Base-by-base conservation (phyloP, 2,888 invertebrate species). In the Callosobruchus maculatus region DNA sequence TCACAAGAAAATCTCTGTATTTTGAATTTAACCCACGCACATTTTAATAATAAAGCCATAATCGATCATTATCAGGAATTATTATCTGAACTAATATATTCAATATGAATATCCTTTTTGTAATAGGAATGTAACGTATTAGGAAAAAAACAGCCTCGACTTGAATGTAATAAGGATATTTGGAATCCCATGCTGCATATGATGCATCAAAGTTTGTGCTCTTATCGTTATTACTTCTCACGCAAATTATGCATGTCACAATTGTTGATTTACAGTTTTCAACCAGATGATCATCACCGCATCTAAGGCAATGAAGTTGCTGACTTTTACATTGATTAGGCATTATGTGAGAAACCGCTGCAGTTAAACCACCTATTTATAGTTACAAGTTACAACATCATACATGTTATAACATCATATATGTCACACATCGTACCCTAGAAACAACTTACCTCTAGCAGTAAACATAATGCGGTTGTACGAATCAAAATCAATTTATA, bases 181-280 rank as follows among this genome's bases (percentile, higher is more conserved):
- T 69, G 69, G 69, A 69, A 20, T n/a, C 69, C 69, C 69, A 69
- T 21, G 69, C 69, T 20, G 69, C 69, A 69, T 69, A 21, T 22
- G 21, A 22, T 0, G 20, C 21, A n/a, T 69, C 20, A 69, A 69
- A n/a, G n/a, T n/a, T n/a, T 49, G 49, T 49, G 49, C 13, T 49
- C 18, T 49, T 49, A 18, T 7, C 49, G 18, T 49, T 49, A 18
- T 49, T 49, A 18, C 49, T 49, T 18, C 49, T 49, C 13, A 49
- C 4, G 13, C 49, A 49, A 13, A 13, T 49, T 13, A 49, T 49
- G 49, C 49, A 49, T 18, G 4, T 49, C 49, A 49, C 1, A 49
- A 49, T 3, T 49, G 7, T 49, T 7, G 7, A 49, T 49, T 49
- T 1, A 49, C 13, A 49, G 13, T 49, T 49, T 18, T 49, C 18